These are phyloP conservation scores for Andrena bicolor DNA, from an alignment of 2,888 invertebrate species.

Conservation along the genomic window DNA sequence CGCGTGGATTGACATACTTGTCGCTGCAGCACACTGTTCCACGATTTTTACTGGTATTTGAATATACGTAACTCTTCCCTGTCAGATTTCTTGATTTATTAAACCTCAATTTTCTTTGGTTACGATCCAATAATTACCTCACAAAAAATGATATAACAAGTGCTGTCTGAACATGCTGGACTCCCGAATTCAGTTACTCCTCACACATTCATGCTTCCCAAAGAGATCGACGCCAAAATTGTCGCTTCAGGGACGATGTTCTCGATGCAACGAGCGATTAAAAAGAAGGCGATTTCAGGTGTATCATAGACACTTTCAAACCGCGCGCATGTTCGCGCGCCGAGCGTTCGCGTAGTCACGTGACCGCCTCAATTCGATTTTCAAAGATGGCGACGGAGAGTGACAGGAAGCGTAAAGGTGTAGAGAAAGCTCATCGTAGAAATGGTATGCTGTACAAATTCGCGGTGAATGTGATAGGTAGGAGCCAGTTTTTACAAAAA, in stretches of 20 bases:
- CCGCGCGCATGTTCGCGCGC: constrained; percentile 2
- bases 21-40: not conserved
- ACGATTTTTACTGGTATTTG: not conserved
- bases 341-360: not conserved
- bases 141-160: not conserved
- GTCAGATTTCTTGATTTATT: not conserved
- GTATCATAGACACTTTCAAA: constrained; percentile 17
- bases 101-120: not conserved
- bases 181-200: not conserved
- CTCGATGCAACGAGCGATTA: not conserved
- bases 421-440: constrained; percentile 52
- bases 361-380: not conserved
- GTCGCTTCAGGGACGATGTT: not conserved
- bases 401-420: constrained; percentile 54
- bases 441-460: constrained; percentile 48
- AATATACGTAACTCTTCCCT: not conserved
- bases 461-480: constrained; percentile 61
- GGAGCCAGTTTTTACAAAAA: constrained; percentile 6
- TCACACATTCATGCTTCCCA: not conserved
- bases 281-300: not conserved
- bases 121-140: not conserved
- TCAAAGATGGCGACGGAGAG: constrained; percentile 61
- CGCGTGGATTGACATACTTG: not conserved
- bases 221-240: not conserved
- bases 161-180: not conserved